A percentile compares a stretch with the other conserved stretches of the same genome.
phyloP scores from a whole-genome alignment of 2,113 vertebrate species.

The zebrafish (Danio rerio) region GRCz12tu NC_133187.1:11687501-11688000 shows the following conservation, averaged over 20 bases:
- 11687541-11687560: neutral
- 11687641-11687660: constrained; percentile 35
- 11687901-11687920: constrained; percentile 19
- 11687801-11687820: constrained; percentile 8
- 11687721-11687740: neutral
- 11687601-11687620: constrained; percentile 9
- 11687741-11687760: constrained; percentile 7
- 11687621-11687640: neutral
- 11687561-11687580: neutral
- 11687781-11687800: constrained; percentile 6
- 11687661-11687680: neutral
- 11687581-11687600: neutral
- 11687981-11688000: neutral
- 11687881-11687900: constrained; percentile 20
- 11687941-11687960: constrained; percentile 29
- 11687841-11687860: constrained; percentile 18
- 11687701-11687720: constrained; percentile 18
- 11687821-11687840: constrained; percentile 11
- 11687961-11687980: constrained; percentile 46
- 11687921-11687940: neutral
- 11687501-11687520: no score
- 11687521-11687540: no score
- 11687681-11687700: neutral
- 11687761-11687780: neutral
- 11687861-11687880: constrained; percentile 8